Conservation (phyloP, 1,140 invertebrate species). For the Euwallacea fornicatus region DNA sequence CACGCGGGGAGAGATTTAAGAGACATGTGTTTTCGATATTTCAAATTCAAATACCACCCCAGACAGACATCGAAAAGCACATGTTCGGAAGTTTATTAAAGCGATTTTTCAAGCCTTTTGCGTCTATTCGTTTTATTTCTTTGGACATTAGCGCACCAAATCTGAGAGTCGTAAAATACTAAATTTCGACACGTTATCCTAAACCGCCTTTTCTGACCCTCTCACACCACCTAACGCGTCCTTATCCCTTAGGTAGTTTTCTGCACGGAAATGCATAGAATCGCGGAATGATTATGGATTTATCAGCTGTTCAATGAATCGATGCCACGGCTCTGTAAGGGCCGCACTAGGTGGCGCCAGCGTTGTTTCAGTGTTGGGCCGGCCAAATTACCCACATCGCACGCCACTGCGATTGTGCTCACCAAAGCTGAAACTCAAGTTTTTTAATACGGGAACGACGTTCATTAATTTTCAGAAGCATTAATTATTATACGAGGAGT, state of each 20-base stretch:
- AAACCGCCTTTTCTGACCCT: too few species aligned
- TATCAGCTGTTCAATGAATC: too few species aligned
- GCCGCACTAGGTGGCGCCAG: too few species aligned
- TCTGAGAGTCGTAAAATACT: background rate
- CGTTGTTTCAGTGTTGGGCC: too few species aligned
- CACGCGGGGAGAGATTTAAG: background rate
- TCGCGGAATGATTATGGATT: too few species aligned
- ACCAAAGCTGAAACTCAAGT: constrained; percentile 24
- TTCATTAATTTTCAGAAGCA: constrained; percentile 39
- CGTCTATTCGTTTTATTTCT: constrained; percentile 9
- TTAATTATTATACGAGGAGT: constrained; percentile 36
- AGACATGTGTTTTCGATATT: constrained; percentile 40
- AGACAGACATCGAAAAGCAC: constrained; percentile 35
- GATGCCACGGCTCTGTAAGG: too few species aligned
- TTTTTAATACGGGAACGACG: constrained; percentile 34
- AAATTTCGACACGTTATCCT: too few species aligned
- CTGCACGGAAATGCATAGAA: too few species aligned
- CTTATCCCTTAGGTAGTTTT: too few species aligned
- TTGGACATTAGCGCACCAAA: background rate
- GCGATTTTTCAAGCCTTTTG: constrained; percentile 39
- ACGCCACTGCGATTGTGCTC: constrained; percentile 22
- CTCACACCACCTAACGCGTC: too few species aligned
- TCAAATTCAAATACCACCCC: constrained; percentile 40
- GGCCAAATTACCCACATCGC: background rate
- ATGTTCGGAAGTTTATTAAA: constrained; percentile 38